These are phyloP conservation scores for Salarias fasciatus DNA, from an alignment of 2,797 vertebrate genomes.

Conservation along the genomic window DNA sequence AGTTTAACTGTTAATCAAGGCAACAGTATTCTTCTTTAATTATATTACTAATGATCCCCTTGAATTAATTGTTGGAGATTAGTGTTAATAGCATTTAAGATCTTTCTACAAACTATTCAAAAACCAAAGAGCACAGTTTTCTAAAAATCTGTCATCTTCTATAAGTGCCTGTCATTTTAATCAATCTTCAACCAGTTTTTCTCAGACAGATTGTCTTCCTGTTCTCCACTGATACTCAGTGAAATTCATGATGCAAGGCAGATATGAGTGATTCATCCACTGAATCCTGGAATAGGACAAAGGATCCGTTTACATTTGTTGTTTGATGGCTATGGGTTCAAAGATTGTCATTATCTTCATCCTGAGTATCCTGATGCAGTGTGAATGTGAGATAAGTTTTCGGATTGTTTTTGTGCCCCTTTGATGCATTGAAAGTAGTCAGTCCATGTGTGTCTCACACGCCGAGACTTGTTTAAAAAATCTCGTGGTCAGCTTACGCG, in stretches of 20 bases:
- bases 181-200: constrained; percentile 10
- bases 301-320: constrained; percentile 53
- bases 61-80: too few relatives aligned
- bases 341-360: constrained; percentile 40
- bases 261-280: constrained; percentile 62
- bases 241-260: constrained; percentile 43
- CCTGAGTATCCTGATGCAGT: constrained; percentile 36
- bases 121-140: too few relatives aligned
- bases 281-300: constrained; percentile 29
- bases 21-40: too few relatives aligned
- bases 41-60: too few relatives aligned
- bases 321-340: constrained; percentile 54
- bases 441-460: constrained; percentile 13
- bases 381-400: neutral
- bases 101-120: too few relatives aligned
- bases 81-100: too few relatives aligned
- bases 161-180: neutral
- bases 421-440: neutral
- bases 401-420: neutral
- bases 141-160: too few relatives aligned
- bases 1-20: too few relatives aligned
- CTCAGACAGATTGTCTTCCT: neutral
- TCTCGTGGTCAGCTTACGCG: constrained; percentile 37
- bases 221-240: constrained; percentile 2
- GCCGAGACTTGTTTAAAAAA: constrained; percentile 26